Evolutionary conservation across 2,797 vertebrate species (phyloP), one percentile per base, ranked within the genome.

Genomic region (Thalassophryne amazonica): DNA sequence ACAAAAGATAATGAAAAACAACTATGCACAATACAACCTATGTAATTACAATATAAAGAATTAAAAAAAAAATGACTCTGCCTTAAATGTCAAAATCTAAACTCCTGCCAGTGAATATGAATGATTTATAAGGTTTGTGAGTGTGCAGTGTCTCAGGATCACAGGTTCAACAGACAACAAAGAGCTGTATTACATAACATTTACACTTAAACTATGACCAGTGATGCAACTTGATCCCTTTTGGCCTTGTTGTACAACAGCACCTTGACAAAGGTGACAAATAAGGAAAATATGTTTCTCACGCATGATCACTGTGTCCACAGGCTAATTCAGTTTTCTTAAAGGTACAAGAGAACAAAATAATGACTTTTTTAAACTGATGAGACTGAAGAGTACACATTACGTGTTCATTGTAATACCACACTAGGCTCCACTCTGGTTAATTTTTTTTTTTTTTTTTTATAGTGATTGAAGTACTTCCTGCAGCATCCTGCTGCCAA

Each of bases 391-490:
- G n/a, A 48, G 30, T 25, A 7, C 14, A 51, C 25, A 38, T 16
- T 23, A 35, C 15, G 27, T 15, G 6, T 22, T 30, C 6, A 60
- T 50, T 63, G 31, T 70, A 64, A 60, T 40, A 58, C 22, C n/a
- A 6, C 32, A 1, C 13, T n/a, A n/a, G n/a, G n/a, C n/a, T n/a
- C n/a, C n/a, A n/a, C n/a, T n/a, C n/a, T n/a, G n/a, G n/a, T n/a
- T n/a, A n/a, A n/a, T n/a, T n/a, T n/a, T n/a, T n/a, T n/a, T n/a
- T n/a, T n/a, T n/a, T n/a, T n/a, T n/a, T n/a, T n/a, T n/a, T n/a
- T n/a, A n/a, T n/a, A n/a, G n/a, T n/a, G n/a, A n/a, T n/a, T n/a
- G n/a, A n/a, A n/a, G n/a, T n/a, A n/a, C n/a, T n/a, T n/a, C n/a
- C n/a, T n/a, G n/a, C n/a, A n/a, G n/a, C n/a, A n/a, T n/a, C n/a